Evolutionary conservation across 1,140 invertebrate species (phyloP).

Genomic region (Drosophila littoralis): DNA sequence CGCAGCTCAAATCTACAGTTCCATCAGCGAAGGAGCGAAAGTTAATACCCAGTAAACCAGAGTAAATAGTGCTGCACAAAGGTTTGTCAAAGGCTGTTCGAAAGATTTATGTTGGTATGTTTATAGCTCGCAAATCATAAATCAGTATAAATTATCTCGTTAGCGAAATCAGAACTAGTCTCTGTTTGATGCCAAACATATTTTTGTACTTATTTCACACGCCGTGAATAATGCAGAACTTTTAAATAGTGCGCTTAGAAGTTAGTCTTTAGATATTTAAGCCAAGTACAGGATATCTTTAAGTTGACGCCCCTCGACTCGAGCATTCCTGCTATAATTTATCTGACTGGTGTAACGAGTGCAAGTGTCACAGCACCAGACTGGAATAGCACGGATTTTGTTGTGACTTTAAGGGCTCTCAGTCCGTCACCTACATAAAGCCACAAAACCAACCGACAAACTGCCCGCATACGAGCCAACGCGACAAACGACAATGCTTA

Average conservation of each 20-base stretch:
- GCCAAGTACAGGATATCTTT: not conserved
- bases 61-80: too few species aligned
- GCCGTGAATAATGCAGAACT: too few species aligned
- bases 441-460: conserved; percentile 42
- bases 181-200: not conserved
- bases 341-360: conserved; percentile 1
- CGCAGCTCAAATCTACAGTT: conserved; percentile 38
- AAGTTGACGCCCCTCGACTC: not conserved
- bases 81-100: too few species aligned
- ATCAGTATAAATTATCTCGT: too few species aligned
- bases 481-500: conserved; percentile 26
- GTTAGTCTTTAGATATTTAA: not conserved
- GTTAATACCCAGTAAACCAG: not conserved
- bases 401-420: conserved; percentile 40
- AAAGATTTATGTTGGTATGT: too few species aligned
- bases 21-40: not conserved
- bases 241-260: too few species aligned
- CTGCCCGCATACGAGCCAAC: conserved; percentile 23
- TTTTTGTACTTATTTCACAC: too few species aligned
- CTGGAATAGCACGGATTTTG: conserved; percentile 31
- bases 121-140: too few species aligned
- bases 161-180: not conserved
- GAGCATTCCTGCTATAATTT: not conserved
- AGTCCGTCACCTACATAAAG: conserved; percentile 46
- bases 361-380: not conserved